These are phyloP conservation scores for Geophilus truncorum DNA, from an alignment of 2,888 invertebrate species.

Conservation along the genomic window DNA sequence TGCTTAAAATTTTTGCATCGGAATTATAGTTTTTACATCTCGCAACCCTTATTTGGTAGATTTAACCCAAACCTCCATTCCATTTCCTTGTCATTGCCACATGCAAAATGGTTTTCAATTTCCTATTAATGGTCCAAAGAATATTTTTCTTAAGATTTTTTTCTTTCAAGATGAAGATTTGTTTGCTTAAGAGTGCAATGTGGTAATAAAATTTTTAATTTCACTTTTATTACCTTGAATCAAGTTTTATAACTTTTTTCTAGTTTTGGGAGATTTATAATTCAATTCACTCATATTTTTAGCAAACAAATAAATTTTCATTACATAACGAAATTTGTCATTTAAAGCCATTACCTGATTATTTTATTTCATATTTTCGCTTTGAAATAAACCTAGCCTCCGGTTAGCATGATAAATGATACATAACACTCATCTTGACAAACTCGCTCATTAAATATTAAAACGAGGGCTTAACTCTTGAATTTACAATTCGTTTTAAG, in stretches of 20 bases:
- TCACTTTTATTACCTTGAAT: no score
- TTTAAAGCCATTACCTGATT: no score
- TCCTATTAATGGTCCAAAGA: background rate
- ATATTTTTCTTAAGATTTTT: background rate
- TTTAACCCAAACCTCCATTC: background rate
- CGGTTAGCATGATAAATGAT: no score
- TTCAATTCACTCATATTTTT: no score
- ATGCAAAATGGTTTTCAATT: background rate
- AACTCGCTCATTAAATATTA: no score
- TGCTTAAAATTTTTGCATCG: background rate
- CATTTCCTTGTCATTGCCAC: background rate
- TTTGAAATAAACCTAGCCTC: no score
- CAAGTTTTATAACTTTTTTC: no score
- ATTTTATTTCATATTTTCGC: no score
- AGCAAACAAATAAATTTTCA: no score
- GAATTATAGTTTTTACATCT: background rate
- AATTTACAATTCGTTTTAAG: background rate
- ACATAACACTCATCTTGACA: no score
- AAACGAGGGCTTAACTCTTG: background rate
- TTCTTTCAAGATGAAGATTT: background rate
- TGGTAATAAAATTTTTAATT: background rate
- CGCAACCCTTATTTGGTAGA: background rate
- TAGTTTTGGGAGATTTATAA: no score
- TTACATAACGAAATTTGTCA: no score
- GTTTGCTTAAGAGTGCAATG: background rate